Evolutionary conservation across 1,140 invertebrate species (phyloP).

Genomic region (Odontomachus brunneus): DNA sequence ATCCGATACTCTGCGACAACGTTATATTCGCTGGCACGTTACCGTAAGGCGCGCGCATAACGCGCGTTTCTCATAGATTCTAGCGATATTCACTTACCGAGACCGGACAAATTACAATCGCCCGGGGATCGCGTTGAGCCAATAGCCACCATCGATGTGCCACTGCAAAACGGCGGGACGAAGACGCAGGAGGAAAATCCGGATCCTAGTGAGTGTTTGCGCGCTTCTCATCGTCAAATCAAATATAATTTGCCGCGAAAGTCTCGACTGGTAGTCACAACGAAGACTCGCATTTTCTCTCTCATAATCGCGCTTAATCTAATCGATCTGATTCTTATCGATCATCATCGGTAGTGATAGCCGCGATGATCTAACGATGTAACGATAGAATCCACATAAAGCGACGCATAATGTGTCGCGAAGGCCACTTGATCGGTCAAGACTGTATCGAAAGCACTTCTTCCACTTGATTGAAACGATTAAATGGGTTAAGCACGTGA

Average conservation of each 20-base stretch:
- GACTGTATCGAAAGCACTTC: not conserved
- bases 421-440: slow-evolving; percentile 32
- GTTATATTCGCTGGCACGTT: not conserved
- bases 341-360: slow-evolving; percentile 6
- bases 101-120: slow-evolving; percentile 83
- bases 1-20: too few species aligned
- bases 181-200: slow-evolving; percentile 84
- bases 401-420: slow-evolving; percentile 11
- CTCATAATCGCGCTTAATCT: not conserved
- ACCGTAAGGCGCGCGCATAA: not conserved
- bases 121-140: slow-evolving; percentile 82
- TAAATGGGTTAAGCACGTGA: slow-evolving; percentile 3
- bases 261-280: not conserved
- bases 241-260: not conserved
- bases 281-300: slow-evolving; percentile 1
- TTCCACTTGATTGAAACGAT: too few species aligned
- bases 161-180: slow-evolving; percentile 83
- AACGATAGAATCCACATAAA: not conserved
- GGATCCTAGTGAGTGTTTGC: slow-evolving; percentile 78
- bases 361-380: not conserved
- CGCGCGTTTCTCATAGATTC: slow-evolving; percentile 69
- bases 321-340: slow-evolving; percentile 34
- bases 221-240: not conserved
- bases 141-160: slow-evolving; percentile 83
- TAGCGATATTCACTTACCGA: slow-evolving; percentile 83